Base-by-base conservation (phyloP, 2,113 vertebrate genomes). In the Lonchura striata region DNA sequence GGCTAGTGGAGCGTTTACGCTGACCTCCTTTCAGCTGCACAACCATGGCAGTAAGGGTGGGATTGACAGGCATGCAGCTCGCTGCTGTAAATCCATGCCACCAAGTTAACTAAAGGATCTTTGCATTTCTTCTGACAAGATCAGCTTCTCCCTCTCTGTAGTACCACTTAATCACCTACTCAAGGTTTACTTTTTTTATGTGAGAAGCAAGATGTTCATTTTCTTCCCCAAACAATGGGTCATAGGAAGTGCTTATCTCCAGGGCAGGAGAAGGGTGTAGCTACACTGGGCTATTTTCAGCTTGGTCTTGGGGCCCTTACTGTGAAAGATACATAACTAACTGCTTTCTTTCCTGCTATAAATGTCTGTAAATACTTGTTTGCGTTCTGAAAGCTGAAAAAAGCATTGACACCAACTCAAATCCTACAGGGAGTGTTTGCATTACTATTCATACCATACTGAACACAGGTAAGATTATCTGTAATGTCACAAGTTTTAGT, bases 251-350 rank as follows among this genome's bases (percentile, higher is more conserved):
- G 49, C 31, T 80, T 70, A 69, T 53, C 54, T 88, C 22, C 27
- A 50, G 53, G 68, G 65, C 47, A 85, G 59, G 30, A 60, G 65
- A 93, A 85, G 85, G 71, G 75, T 59, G 82, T 63, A 88, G 79
- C 68, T 59, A 13, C 7, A 21, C 20, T 27, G 47, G 60, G 56
- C 52, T 93, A 57, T 74, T 93, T 95, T 79, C 54, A 88, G 86
- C 66, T 68, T 68, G 11, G 56, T 52, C 61, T 66, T 47, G 19
- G 35, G 65, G 41, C 44, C 28, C 30, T 63, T 52, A 24, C 35
- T 64, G 37, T 78, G 56, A 63, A 42, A 63, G 42, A 50, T 8
- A 22, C 0, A 4, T 42, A 61, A 31, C 54, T 39, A 35, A 56
- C 3, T 18, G 23, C 46, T 42, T 81, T 39, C 27, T 71, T 71